phyloP scores from a whole-genome alignment of 2,888 invertebrate genomes.

The Mimachlamys varia region DNA sequence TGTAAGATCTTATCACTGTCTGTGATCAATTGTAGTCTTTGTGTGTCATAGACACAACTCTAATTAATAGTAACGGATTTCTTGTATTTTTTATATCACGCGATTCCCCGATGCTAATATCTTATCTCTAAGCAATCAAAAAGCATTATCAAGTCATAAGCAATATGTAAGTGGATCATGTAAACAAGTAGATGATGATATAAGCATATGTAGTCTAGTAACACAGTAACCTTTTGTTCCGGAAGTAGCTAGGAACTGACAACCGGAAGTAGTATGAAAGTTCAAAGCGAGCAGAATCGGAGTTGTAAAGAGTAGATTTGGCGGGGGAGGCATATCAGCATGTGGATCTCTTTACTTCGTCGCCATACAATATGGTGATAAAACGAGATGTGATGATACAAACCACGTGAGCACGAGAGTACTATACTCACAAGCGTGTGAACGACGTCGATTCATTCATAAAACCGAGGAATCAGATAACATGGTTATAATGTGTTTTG shows the following conservation, averaged over 20 bases:
- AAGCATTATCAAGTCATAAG: not conserved
- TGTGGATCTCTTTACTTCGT: slow-evolving; percentile 34
- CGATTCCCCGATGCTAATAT: not conserved
- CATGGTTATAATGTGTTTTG: not conserved
- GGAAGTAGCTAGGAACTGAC: not conserved
- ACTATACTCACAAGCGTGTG: slow-evolving; percentile 18
- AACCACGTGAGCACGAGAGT: slow-evolving; percentile 31
- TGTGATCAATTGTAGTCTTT: not conserved
- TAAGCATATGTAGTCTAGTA: not conserved
- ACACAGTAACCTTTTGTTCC: not conserved
- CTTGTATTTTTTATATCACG: not conserved
- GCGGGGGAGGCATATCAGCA: not conserved
- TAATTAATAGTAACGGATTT: not conserved
- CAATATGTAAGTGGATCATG: not conserved
- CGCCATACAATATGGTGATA: slow-evolving; percentile 34
- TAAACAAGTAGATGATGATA: slow-evolving; percentile 11
- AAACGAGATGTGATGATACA: slow-evolving; percentile 23
- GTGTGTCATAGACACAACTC: not conserved
- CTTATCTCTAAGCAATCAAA: not conserved
- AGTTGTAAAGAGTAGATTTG: not conserved
- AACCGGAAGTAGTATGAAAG: slow-evolving; percentile 25
- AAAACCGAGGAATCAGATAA: slow-evolving; percentile 15
- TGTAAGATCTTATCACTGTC: not conserved
- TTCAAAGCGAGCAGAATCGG: not conserved
- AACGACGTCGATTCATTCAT: slow-evolving; percentile 9